These are phyloP conservation scores for Scaptomyza hsui DNA, from an alignment of 1,140 invertebrate species.

Conservation along the genomic window DNA sequence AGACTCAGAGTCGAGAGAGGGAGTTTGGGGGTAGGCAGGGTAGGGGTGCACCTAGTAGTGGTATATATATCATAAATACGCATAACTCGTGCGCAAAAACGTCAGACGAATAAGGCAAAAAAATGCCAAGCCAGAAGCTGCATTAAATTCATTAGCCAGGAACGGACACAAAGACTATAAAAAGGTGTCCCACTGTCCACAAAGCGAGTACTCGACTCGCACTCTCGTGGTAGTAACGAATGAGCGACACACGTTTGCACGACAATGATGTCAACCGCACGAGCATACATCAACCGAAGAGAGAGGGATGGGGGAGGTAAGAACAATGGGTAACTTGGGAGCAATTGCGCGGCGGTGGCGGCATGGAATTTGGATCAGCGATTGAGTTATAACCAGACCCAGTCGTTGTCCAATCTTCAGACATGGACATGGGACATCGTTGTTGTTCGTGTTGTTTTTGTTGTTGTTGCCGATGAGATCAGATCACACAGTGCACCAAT, in stretches of 20 bases:
- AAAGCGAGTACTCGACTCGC: constrained; percentile 40
- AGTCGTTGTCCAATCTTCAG: constrained; percentile 28
- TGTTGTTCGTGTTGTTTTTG: constrained; percentile 12
- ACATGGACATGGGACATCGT: constrained; percentile 47
- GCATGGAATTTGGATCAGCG: constrained; percentile 77
- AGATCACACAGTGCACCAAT: constrained; percentile 44
- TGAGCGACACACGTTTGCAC: constrained; percentile 56
- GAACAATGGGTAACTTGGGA: constrained; percentile 77
- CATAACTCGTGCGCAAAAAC: constrained; percentile 82
- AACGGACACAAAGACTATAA: no score
- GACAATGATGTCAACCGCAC: constrained; percentile 60
- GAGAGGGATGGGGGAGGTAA: background rate
- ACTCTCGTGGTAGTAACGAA: constrained; percentile 37
- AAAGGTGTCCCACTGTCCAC: constrained; percentile 37
- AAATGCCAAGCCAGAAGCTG: constrained; percentile 72
- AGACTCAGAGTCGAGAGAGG: background rate
- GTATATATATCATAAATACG: constrained; percentile 79
- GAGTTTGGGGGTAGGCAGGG: background rate
- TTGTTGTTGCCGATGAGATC: constrained; percentile 26
- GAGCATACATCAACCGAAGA: constrained; percentile 44
- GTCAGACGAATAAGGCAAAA: constrained; percentile 77
- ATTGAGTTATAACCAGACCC: constrained; percentile 72
- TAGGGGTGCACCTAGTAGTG: constrained; percentile 11
- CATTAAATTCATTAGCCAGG: constrained; percentile 78
- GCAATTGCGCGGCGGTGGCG: constrained; percentile 61